Evolutionary conservation across 2,888 invertebrate species (phyloP), one percentile per base, ranked within the genome.

Genomic region (Apamea crenata): DNA sequence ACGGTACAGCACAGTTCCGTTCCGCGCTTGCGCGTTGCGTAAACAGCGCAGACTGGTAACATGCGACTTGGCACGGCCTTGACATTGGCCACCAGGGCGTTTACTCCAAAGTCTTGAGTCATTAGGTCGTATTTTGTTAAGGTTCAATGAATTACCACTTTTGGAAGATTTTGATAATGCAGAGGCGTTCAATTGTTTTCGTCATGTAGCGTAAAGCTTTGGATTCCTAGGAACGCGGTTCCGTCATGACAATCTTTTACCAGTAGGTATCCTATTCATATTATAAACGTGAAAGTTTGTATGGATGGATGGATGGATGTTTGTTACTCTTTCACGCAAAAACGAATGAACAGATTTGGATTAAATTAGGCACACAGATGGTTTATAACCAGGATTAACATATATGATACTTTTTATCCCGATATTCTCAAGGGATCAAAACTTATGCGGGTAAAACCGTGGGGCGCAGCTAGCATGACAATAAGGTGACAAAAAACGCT

Each of bases 11-110:
- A 63, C 74, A 50, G 77, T 80, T 84, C 82, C 80, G 86, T 85
- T 88, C 75, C 74, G 81, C 84, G 82, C 86, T 79, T 47, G 80
- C 74, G 71, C 75, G 63, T 84, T 87, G 77, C 77, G 84, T 87
- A 83, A 83, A 87, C 78, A 40, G 50, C 73, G 77, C 79, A 66
- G 74, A 50, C 71, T 79, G 74, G 76, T 74, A 50, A 68, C 80
- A 84, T 72, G 81, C 78, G 87, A 81, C 89, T 88, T 88, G 87
- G 84, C 70, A 80, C 78, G 85, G 82, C 89, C 89, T 89, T 89
- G 89, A 79, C 90, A 85, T 74, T 90, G 83, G 56, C 79, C 75
- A 74, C 65, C 73, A 66, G 78, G 83, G 50, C 81, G 72, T 83
- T 82, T 76, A 78, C 72, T 79, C 73, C 36, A 74, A 86, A 69